Evolutionary conservation across 2,797 vertebrate species (phyloP).

Genomic region (Danionella dracula): DNA sequence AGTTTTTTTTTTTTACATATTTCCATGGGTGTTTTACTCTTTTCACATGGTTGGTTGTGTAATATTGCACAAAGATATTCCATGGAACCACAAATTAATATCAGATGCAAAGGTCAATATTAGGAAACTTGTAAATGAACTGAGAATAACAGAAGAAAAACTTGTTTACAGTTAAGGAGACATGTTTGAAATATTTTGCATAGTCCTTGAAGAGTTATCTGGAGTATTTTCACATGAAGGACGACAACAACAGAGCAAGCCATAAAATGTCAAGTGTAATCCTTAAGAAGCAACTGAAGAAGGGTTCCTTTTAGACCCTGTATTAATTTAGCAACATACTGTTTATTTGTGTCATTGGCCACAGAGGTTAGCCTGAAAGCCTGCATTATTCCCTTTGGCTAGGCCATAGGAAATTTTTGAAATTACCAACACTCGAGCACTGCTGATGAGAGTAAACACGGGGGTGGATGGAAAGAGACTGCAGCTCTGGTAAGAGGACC

Average conservation of each 20-base stretch:
- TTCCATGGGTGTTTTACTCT: too few relatives aligned
- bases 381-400: constrained; percentile 61
- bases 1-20: too few relatives aligned
- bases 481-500: constrained; percentile 67
- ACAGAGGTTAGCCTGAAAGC: constrained; percentile 41
- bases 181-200: constrained; percentile 41
- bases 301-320: not conserved
- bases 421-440: constrained; percentile 63
- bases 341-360: constrained; percentile 3
- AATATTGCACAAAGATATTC: too few relatives aligned
- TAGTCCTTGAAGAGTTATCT: constrained; percentile 6
- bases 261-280: not conserved
- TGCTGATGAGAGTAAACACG: constrained; percentile 74
- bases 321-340: not conserved
- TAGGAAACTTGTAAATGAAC: not conserved
- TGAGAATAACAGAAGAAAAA: not conserved
- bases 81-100: not conserved
- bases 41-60: too few relatives aligned
- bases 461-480: constrained; percentile 74
- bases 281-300: not conserved
- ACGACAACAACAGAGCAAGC: not conserved
- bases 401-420: constrained; percentile 75
- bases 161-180: constrained; percentile 27
- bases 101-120: constrained; percentile 7
- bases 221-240: not conserved